Evolutionary conservation across 2,113 vertebrate species (phyloP).

Genomic region (Zosterops borbonicus): DNA sequence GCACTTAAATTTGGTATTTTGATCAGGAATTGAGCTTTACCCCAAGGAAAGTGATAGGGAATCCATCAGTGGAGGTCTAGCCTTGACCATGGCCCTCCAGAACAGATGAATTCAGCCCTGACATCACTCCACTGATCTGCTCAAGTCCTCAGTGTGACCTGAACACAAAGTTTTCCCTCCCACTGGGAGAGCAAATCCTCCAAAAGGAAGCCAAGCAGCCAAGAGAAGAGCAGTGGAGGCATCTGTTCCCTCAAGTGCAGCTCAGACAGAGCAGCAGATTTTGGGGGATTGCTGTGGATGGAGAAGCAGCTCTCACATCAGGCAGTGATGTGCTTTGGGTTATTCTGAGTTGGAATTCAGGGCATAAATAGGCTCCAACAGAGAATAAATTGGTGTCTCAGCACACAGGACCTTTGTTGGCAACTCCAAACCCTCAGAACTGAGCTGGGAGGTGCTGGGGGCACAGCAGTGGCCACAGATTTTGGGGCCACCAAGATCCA

Average conservation of each 20-base stretch:
- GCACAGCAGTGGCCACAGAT: background rate
- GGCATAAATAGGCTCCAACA: background rate
- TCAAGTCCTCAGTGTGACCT: background rate
- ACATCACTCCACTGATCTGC: background rate
- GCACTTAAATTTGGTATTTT: background rate
- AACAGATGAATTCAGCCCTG: background rate
- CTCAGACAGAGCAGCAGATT: background rate
- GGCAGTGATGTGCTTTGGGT: no score
- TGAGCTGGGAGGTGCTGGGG: background rate
- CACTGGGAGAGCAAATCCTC: background rate
- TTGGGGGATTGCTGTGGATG: no score
- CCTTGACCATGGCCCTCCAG: background rate
- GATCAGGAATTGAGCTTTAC: background rate
- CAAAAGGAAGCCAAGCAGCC: background rate
- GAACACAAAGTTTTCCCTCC: background rate
- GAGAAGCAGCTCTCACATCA: background rate
- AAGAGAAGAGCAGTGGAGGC: background rate
- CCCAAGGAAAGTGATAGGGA: background rate
- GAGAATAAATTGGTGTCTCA: background rate
- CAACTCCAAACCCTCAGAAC: accelerated
- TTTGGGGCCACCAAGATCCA: accelerated
- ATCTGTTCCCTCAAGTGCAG: background rate
- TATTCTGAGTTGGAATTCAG: background rate
- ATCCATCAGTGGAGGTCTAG: background rate
- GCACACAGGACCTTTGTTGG: background rate